Evolutionary conservation across 2,888 invertebrate genomes (phyloP), one percentile per base, ranked within the genome.

Genomic region (Tanytarsus gracilentus): DNA sequence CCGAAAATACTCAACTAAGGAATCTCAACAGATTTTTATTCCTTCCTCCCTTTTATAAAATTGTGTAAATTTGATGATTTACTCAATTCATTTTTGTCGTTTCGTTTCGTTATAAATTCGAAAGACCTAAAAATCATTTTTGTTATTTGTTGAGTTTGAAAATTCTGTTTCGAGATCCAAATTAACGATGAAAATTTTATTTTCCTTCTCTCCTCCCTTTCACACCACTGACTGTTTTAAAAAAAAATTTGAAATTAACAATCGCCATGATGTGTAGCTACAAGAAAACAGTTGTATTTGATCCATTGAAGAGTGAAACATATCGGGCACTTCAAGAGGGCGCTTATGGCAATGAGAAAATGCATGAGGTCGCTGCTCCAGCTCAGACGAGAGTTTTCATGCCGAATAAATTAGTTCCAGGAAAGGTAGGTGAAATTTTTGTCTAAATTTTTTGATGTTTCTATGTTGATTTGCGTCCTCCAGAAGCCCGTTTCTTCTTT

Each of bases 271-370:
- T n/a, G n/a, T n/a, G n/a, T 44, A 79, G 80, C 69, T 75, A 76
- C 73, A 84, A 82, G 80, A 84, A 83, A 73, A 83, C 85, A 65
- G 75, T 83, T 71, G 81, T 80, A 71, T 92, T 85, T 79, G 90
- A 92, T 79, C 91, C 91, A 66, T 85, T 87, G 72, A 84, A 86
- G 78, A 91, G 90, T 71, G 90, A 90, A 75, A 88, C 91, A 62
- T 90, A 82, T 80, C 86, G 84, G 78, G 88, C 87, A 69, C 81
- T 92, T 64, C 87, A 89, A 75, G 91, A 91, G 75, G 81, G 83
- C 65, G 81, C 82, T 66, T 70, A 71, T 63, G 74, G 78, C 53
- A 84, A 82, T 64, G 82, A 80, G 70, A 72, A 75, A 60, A 76
- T 82, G 66, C 84, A 83, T 63, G 87, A 87, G 75, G 81, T 85